phyloP scores from a whole-genome alignment of 2,113 vertebrate genomes.

The Cynoglossus semilaevis region DNA sequence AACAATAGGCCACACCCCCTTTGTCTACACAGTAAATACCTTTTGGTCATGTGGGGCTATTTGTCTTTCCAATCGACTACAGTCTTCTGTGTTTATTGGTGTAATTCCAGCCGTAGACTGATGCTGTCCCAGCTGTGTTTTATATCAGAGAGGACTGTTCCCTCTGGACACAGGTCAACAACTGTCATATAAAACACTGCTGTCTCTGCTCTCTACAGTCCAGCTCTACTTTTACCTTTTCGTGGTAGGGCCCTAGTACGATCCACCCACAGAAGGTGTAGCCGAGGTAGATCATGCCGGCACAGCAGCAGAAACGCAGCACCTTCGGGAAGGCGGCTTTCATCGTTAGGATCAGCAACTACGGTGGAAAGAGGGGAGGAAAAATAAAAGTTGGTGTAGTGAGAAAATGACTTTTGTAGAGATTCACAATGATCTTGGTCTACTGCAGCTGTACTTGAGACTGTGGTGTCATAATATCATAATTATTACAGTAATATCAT shows the following conservation, averaged over 20 bases:
- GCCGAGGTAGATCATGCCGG: constrained; percentile 96
- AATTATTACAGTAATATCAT: too few species aligned
- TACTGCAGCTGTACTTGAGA: too few species aligned
- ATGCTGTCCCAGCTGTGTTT: too few species aligned
- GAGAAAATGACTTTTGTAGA: too few species aligned
- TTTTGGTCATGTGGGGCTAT: too few species aligned
- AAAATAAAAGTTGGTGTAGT: neutral
- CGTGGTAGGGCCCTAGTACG: constrained; percentile 92
- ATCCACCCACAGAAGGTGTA: constrained; percentile 99
- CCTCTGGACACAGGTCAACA: neutral
- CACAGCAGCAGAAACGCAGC: constrained; percentile 93
- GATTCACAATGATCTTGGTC: too few species aligned
- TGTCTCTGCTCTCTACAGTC: neutral
- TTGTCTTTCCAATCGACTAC: too few species aligned
- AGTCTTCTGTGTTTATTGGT: too few species aligned
- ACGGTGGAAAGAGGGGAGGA: neutral
- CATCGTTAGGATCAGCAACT: constrained; percentile 98
- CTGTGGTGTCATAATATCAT: too few species aligned
- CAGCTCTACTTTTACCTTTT: constrained; percentile 81
- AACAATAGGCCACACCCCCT: too few species aligned
- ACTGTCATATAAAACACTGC: neutral
- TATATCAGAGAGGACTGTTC: neutral
- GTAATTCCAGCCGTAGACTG: too few species aligned
- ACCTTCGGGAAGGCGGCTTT: constrained; percentile 91
- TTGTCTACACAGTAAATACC: too few species aligned